Conservation (phyloP, 1,140 invertebrate species). For the Heliconius hermathena region DNA sequence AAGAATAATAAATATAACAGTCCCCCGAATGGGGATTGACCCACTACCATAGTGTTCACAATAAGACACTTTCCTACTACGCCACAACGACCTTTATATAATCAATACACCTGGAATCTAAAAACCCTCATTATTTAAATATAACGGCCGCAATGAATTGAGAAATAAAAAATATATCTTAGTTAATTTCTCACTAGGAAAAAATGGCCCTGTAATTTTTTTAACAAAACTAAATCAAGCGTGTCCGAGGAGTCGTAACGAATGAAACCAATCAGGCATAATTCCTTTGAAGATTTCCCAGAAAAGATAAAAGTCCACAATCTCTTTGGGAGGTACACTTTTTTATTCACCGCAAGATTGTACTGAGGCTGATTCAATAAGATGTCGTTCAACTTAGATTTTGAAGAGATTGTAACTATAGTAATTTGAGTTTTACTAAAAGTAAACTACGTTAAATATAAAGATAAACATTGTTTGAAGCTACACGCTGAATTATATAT, state of each 20-base stretch:
- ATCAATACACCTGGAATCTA: too few species aligned
- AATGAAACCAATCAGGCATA: conserved; percentile 77
- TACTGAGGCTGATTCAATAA: conserved; percentile 68
- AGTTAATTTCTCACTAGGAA: conserved; percentile 18
- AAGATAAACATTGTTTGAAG: background rate
- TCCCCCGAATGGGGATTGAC: too few species aligned
- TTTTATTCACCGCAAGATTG: conserved; percentile 48
- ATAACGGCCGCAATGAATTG: background rate
- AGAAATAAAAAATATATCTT: background rate
- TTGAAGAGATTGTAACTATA: conserved; percentile 38
- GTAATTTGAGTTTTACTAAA: too few species aligned
- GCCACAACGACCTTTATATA: too few species aligned
- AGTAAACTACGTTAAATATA: too few species aligned
- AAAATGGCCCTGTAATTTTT: conserved; percentile 34
- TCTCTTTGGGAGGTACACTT: conserved; percentile 60
- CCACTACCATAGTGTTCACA: too few species aligned
- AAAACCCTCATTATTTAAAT: background rate
- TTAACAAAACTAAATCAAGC: conserved; percentile 43
- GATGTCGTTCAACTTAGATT: conserved; percentile 50
- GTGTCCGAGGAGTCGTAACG: conserved; percentile 48
- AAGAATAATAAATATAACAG: too few species aligned
- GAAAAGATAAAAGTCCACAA: conserved; percentile 71
- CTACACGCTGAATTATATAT: background rate
- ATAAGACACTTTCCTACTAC: too few species aligned
- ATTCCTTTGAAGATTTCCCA: conserved; percentile 61